Evolutionary conservation across 1,140 invertebrate species (phyloP), one percentile per base, ranked within the genome.

Genomic region (Globodera rostochiensis): DNA sequence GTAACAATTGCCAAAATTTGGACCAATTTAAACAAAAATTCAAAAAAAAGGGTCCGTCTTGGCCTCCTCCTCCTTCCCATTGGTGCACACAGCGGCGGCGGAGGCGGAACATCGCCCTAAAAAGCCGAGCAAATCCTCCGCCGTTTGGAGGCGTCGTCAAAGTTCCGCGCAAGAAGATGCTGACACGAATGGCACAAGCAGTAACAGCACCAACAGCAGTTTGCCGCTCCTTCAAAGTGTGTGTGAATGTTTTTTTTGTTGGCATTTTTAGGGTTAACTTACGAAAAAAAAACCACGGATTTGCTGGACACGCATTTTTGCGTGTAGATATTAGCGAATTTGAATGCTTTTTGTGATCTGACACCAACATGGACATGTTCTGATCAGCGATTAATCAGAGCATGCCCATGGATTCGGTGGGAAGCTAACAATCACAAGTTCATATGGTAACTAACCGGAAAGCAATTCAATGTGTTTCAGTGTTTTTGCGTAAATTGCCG

Each of bases 171-270:
- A 70, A 19, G 46, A 71, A 45, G 36, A 47, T 45, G 9, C 13
- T 15, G 36, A 45, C 69, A 45, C 69, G 4, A 36, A 36, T 36
- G 7, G 19, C 3, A 45, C 25, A 5, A 19, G 46, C 69, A 71
- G 25, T 47, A 45, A 7, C 36, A 36, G 36, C 25, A 9, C 21
- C 8, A 71, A 69, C 25, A 47, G 6, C 46, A 71, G n/a, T 47
- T 45, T 71, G 69, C 69, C 69, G 4, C 69, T 71, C 36, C 46
- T 71, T 71, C 69, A 71, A 71, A 71, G 69, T 71, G 69, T 5
- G 69, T 36, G 60, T 66, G 60, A 66, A 25, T 25, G 1, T 25
- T 25, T 25, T 25, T 25, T n/a, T n/a, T n/a, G n/a, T n/a, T 25
- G 25, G 25, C 0, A 25, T 25, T 25, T 25, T 25, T 25, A 25